Conservation (phyloP, 92 coral and sea anemone genomes). For the Umimayanthus chanpuru region DNA sequence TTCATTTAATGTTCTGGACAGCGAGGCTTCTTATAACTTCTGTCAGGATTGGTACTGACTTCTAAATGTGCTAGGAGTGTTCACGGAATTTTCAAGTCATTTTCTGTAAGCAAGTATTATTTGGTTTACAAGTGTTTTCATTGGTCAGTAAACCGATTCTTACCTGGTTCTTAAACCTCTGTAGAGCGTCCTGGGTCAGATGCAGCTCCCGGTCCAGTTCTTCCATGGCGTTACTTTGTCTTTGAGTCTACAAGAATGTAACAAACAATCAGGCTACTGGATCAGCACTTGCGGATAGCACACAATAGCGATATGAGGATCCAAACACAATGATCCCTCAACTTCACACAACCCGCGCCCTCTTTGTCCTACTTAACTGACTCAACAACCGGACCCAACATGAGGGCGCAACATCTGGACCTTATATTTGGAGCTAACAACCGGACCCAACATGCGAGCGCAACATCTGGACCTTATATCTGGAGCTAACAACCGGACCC, state of each 20-base stretch:
- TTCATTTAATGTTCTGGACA: too few relatives aligned
- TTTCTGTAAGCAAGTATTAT: too few relatives aligned
- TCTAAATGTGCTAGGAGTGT: too few relatives aligned
- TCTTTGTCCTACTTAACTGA: not conserved
- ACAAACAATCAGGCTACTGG: not conserved
- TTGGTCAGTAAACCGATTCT: too few relatives aligned
- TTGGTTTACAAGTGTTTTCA: too few relatives aligned
- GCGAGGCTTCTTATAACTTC: too few relatives aligned
- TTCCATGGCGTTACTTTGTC: conserved; percentile 90
- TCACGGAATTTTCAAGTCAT: too few relatives aligned
- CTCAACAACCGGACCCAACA: not conserved
- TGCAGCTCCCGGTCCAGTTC: conserved; percentile 80
- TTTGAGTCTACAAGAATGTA: conserved; percentile 64
- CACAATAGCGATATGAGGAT: not conserved
- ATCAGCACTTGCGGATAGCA: not conserved
- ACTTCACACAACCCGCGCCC: not conserved
- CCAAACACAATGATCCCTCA: not conserved
- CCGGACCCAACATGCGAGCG: not conserved
- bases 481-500: not conserved
- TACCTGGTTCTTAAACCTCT: conserved; percentile 94
- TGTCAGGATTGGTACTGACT: too few relatives aligned
- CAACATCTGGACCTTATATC: too few relatives aligned
- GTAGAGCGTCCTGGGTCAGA: conserved; percentile 88
- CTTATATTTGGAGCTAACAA: not conserved
- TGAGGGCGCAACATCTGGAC: too few relatives aligned